Base-by-base conservation (phyloP, 2,797 vertebrate genomes). In the Cirrhinus mrigala region DNA sequence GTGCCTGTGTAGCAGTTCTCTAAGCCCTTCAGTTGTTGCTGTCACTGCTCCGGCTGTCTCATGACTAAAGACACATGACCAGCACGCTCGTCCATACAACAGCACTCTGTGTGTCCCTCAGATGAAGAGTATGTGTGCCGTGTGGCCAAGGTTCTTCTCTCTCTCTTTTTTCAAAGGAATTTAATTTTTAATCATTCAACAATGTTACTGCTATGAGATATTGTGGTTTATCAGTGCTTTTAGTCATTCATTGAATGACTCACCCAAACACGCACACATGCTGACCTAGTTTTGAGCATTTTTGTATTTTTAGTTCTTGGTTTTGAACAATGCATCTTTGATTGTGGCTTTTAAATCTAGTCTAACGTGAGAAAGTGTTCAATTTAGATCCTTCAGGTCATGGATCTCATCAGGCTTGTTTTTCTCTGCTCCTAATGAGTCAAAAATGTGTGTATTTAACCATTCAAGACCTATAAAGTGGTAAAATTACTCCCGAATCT, bases 11-110 rank as follows among this genome's bases (percentile, higher is more conserved):
- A 87, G n/a, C 18, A 73, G 29, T 64, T 84, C 75, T 58, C 56
- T 18, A 83, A 33, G 64, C 81, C 62, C n/a, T 64, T 79, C 40
- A 16, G 37, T 82, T 79, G 15, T 27, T 52, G 37, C 74, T 92
- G 87, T 92, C 91, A 87, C 87, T 91, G 83, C 90, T 68, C 22
- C 54, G 48, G 88, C 85, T 90, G 93, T 95, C 95, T 94, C 91
- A 95, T 95, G 95, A 96, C 94, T 92, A 44, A 85, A 89, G 89
- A 93, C 95, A 94, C 94, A 95, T 95, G 95, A 95, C 93, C 91
- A 84, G 86, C 92, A 91, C 88, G 70, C 79, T 88, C 90, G 71
- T 86, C 89, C 76, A 85, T 89, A 89, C 90, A n/a, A 62, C 90
- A 87, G 79, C 85, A 86, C 85, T 85, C 73, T 90, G 87, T 86